phyloP scores from a whole-genome alignment of 2,888 invertebrate genomes.

The Idaea dimidiata region DNA sequence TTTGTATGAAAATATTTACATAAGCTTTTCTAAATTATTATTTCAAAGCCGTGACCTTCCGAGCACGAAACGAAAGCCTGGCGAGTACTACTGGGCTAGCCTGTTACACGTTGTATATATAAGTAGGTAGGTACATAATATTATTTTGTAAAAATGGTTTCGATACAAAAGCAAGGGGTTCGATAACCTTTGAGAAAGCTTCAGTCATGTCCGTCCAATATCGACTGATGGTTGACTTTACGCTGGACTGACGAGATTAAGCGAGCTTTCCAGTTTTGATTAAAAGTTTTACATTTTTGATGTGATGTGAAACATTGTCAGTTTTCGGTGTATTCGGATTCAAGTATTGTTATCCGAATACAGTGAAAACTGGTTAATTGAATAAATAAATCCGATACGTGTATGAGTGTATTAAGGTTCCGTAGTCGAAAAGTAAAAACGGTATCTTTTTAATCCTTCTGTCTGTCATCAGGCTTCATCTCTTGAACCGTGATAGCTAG shows the following conservation, averaged over 20 bases:
- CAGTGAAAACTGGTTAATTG: background rate
- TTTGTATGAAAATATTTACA: too few species aligned
- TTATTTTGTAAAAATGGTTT: background rate
- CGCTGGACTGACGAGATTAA: background rate
- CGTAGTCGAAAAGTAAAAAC: too few species aligned
- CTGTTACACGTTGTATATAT: too few species aligned
- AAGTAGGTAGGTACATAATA: background rate
- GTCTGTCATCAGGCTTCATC: too few species aligned
- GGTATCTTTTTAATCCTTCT: too few species aligned
- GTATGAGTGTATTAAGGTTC: too few species aligned
- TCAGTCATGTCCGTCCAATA: background rate
- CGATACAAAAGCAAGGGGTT: background rate
- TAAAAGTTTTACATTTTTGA: background rate
- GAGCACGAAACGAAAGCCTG: too few species aligned
- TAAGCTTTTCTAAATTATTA: too few species aligned
- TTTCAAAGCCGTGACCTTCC: too few species aligned
- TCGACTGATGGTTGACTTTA: background rate
- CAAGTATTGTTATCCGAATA: background rate
- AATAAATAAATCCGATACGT: background rate
- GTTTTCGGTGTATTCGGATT: too few species aligned
- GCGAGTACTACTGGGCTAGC: too few species aligned
- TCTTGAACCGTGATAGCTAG: too few species aligned
- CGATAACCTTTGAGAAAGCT: background rate
- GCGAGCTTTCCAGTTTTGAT: background rate
- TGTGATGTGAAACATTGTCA: background rate